A percentile compares a stretch with the other conserved stretches of the same genome.
phyloP scores from a whole-genome alignment of 2,113 vertebrate species.

The Elaphurus davidianus region DNA sequence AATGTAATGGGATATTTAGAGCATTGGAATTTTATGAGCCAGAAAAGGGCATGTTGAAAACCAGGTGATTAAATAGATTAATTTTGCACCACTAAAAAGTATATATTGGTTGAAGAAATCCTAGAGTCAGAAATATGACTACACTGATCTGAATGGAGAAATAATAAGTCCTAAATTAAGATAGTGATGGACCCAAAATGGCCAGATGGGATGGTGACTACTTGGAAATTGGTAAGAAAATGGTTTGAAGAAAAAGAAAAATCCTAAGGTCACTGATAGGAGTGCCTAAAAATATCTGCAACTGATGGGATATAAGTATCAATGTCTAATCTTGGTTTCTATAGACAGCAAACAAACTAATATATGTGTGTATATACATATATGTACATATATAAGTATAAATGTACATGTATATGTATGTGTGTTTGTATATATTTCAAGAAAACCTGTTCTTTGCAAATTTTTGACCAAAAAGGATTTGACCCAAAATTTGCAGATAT shows the following conservation, averaged over 20 bases:
- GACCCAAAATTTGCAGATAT: not conserved
- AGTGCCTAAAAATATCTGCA: not conserved
- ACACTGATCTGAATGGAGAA: not conserved
- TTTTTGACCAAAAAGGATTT: not conserved
- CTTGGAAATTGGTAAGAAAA: not conserved
- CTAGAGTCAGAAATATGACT: not conserved
- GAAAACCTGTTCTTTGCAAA: not conserved
- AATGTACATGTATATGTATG: not conserved
- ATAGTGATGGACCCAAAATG: not conserved
- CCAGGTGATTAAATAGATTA: not conserved
- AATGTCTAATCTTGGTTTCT: not conserved
- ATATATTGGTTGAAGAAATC: not conserved
- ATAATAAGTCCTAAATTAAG: not conserved
- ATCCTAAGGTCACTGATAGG: not conserved
- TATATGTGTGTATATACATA: not conserved
- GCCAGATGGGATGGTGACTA: not conserved
- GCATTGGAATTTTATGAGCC: not conserved
- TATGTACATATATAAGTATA: not conserved
- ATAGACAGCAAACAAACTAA: not conserved
- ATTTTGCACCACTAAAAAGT: not conserved
- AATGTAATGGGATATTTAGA: not conserved
- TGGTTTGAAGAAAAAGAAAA: not conserved
- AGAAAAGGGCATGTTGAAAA: not conserved
- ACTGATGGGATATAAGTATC: not conserved
- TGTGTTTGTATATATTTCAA: not conserved